Evolutionary conservation across 2,113 vertebrate species (phyloP).

Genomic region (Leucopsar rothschildi): DNA sequence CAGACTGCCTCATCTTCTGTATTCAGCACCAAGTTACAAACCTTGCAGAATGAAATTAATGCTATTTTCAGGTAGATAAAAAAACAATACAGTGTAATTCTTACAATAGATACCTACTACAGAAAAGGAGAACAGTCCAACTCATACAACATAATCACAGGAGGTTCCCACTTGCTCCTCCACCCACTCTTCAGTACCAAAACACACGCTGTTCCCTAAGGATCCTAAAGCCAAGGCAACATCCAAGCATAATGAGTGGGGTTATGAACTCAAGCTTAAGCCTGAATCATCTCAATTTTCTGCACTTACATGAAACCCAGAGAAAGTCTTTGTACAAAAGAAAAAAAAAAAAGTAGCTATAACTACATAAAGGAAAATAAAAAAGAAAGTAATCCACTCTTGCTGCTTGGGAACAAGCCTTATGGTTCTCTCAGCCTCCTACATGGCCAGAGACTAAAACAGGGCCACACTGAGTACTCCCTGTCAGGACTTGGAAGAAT

Average conservation of each 20-base stretch:
- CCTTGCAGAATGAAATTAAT: background rate
- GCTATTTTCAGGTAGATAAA: background rate
- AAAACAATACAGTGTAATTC: background rate
- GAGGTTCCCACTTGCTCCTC: background rate
- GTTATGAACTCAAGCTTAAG: conserved; percentile 27
- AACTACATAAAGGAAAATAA: background rate
- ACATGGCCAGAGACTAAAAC: background rate
- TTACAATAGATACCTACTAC: background rate
- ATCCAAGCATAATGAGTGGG: background rate
- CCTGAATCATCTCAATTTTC: conserved; percentile 15
- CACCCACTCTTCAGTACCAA: background rate
- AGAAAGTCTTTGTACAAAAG: background rate
- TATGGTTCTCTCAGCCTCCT: background rate
- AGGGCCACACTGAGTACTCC: background rate
- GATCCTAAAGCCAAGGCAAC: background rate
- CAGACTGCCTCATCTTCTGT: background rate
- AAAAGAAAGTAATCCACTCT: background rate
- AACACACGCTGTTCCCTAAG: background rate
- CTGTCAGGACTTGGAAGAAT: background rate
- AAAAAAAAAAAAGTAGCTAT: background rate
- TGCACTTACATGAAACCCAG: background rate
- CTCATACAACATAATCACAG: background rate
- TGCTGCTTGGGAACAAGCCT: background rate
- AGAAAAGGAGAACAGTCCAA: background rate
- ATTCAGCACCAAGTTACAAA: background rate